Conservation (phyloP, 1,140 invertebrate species). For the Holcopasites calliopsidis region DNA sequence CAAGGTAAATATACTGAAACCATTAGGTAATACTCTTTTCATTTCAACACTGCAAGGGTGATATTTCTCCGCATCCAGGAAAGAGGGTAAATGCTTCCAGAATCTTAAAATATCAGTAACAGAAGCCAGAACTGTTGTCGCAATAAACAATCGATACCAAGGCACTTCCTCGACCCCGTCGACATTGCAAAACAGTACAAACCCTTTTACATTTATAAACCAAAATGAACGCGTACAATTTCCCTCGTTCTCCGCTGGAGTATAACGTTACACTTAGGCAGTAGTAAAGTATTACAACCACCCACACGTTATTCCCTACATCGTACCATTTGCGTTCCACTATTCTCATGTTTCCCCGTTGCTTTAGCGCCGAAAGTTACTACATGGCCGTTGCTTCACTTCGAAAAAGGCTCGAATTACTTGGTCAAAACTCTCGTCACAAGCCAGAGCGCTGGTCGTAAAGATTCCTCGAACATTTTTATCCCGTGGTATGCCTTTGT, state of each 20-base stretch:
- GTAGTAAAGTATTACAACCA: background rate
- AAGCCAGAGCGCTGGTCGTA: too few relatives aligned
- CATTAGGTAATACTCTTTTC: too few relatives aligned
- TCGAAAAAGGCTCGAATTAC: constrained; percentile 12
- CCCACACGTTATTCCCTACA: background rate
- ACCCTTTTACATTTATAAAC: too few relatives aligned
- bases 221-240: too few relatives aligned
- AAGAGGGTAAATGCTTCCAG: background rate
- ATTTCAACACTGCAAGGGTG: too few relatives aligned
- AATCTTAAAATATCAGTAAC: background rate
- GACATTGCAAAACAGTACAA: background rate
- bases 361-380: background rate
- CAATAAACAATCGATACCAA: background rate
- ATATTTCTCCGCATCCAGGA: too few relatives aligned
- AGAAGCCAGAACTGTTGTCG: background rate
- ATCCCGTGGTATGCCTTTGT: background rate
- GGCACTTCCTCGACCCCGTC: background rate
- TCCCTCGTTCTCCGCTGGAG: background rate
- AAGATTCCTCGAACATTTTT: background rate
- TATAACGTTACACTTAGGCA: background rate
- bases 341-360: background rate
- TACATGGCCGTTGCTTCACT: background rate
- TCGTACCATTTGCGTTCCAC: background rate
- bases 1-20: too few relatives aligned
- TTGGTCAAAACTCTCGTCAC: background rate